Base-by-base conservation (phyloP, 2,797 vertebrate genomes). In the Leptodactylus fallax region DNA sequence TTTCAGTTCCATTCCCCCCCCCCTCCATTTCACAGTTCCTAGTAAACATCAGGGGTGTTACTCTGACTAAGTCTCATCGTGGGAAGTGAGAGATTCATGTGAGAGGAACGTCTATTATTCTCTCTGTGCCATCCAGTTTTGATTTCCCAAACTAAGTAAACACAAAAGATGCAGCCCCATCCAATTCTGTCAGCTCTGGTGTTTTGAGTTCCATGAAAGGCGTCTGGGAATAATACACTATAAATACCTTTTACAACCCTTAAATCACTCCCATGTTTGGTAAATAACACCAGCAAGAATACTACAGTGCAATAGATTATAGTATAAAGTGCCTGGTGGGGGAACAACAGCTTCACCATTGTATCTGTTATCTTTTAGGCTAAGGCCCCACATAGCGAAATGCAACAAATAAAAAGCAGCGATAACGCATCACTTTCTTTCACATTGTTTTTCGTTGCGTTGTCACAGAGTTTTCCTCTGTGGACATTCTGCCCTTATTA, bases 141-240 rank as follows among this genome's bases (percentile, higher is more conserved):
- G 36, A 36, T 36, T 78, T 78, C 76, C 51, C 67, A 53, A 45
- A 83, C 65, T 83, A 83, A 83, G 14, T 74, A 11, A 74, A 74
- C 17, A 45, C 69, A 84, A 74, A 74, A 74, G 67, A 69, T n/a
- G 47, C 8, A 12, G 23, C 6, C 9, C 53, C 23, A 53, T 74
- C 25, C 69, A 84, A 10, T 17, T 11, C 13, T 47, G 81, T 16
- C 81, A 71, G 63, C 55, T 19, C 14, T 7, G 11, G 51, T 9
- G 19, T 23, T 19, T 25, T 36, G 7, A 8, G n/a, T 14, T 53
- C 53, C 14, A 79, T 58, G 14, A 14, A 36, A 14, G 53, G 49
- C 17, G 45, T 61, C 45, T n/a, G 60, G 21, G 61, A 63, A 67
- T 10, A 65, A 81, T 14, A 12, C 0, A 14, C 55, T 63, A 67